Base-by-base conservation (phyloP, 2,888 invertebrate genomes). In the Junonia oenone region DNA sequence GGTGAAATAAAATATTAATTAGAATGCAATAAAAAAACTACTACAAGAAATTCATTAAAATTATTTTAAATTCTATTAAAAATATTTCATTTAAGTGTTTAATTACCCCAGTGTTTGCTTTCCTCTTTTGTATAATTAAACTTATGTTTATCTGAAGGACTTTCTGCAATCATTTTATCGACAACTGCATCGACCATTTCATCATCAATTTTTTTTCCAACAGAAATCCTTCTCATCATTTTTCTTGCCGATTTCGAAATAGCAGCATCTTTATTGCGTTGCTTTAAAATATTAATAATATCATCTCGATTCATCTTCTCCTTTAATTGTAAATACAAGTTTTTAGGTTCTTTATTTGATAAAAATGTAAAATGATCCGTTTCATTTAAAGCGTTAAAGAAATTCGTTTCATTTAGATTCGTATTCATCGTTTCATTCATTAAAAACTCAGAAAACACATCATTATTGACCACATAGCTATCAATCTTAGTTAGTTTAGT, bases 281-380 rank as follows among this genome's bases (percentile, higher is more conserved):
- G 67, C 11, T 67, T 63, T 15, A 86, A 43, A 43, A 86, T 74
- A 26, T 69, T 68, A 8, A 83, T 29, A 2, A 88, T 68, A 51
- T 89, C 88, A 63, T 88, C 84, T 63, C 88, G 74, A 37, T 79
- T 89, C 74, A 89, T 76, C 52, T 75, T 84, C 49, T 83, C 76
- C 63, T 89, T 89, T 5, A 89, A 59, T 57, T 79, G 79, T 2
- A 86, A 58, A 63, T 83, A 88, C 38, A 89, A 62, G 61, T 68
- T 83, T 55, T 79, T 81, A 0, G 75, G 63, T 50, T 76, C 73
- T 22, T 75, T 69, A 1, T 67, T 62, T 0, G 63, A 54, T 6
- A 82, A 46, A 45, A 73, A 69, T 49, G 64, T 65, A 31, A 78
- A 81, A 27, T 76, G 64, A 35, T 89, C 86, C 15, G 75, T 70